Base-by-base conservation (phyloP, 2,113 vertebrate genomes). In the Laticauda laticaudata region DNA sequence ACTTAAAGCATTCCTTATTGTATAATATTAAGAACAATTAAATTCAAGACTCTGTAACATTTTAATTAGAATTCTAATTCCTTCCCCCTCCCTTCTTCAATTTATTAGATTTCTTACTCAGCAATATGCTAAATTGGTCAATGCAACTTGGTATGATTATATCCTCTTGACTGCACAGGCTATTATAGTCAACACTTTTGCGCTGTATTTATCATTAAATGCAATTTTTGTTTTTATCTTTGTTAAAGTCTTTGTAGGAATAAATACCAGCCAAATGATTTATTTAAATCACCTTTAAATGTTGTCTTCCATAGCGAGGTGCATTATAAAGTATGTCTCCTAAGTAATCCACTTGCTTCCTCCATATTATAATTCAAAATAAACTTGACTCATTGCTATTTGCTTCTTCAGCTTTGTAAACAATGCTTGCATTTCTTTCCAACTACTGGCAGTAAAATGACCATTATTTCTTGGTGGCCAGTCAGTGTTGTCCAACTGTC, bases 101-200 rank as follows among this genome's bases (percentile, higher is more conserved):
- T 8, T 75, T 39, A 75, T 75, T 87, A 81, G 48, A 75, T 94
- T 85, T 87, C 87, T 93, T 96, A 88, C 48, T 94, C 92, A 94
- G 92, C 64, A 92, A 93, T 93, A 26, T 45, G 88, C 94, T 96
- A 96, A 94, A 95, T 93, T 93, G 96, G 95, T 96, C 93, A 93
- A 90, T 93, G 93, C 94, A 96, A 94, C 89, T 96, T 91, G 89
- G 90, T 88, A 93, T 26, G 8, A 7, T 95, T 94, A 96, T 92
- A 75, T 91, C 90, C 88, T 95, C 93, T 95, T 95, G 93, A 95
- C 92, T 92, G 64, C 92, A 54, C 95, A 57, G 93, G 92, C 43
- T 61, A 92, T 93, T 90, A 55, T 0, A 2, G 56, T 89, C 91
- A 95, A 93, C 0, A 0, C 57, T 2, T 7, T 94, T 94, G 3